These are phyloP conservation scores for Drosophila rufa DNA, from an alignment of 1,140 invertebrate species.

Conservation along the genomic window DNA sequence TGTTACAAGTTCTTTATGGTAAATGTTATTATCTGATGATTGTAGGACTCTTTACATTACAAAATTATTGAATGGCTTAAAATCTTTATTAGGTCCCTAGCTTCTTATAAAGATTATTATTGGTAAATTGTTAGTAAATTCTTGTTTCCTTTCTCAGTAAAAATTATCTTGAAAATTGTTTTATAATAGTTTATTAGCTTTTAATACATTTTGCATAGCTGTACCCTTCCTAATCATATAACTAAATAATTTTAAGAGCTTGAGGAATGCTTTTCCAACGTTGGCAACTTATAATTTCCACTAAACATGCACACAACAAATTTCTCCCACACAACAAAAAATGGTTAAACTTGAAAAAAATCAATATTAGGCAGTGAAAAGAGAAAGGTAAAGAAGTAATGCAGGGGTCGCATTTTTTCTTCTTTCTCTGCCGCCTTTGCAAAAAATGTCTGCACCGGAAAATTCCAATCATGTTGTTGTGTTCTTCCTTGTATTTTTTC, in stretches of 20 bases:
- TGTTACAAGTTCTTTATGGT: conserved; percentile 4
- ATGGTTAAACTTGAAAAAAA: conserved; percentile 53
- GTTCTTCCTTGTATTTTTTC: conserved; percentile 3
- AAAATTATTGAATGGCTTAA: not conserved
- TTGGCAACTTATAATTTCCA: conserved; percentile 16
- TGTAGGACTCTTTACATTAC: not conserved
- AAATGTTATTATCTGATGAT: not conserved
- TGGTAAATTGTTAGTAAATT: too few species aligned
- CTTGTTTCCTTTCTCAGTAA: too few species aligned
- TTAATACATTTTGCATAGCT: not conserved
- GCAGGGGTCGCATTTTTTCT: conserved; percentile 46
- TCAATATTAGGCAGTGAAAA: conserved; percentile 58
- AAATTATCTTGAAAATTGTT: too few species aligned
- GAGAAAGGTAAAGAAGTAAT: conserved; percentile 49
- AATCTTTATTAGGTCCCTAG: not conserved
- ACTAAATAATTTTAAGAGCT: conserved; percentile 1
- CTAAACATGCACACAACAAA: conserved; percentile 45
- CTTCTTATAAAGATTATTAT: not conserved
- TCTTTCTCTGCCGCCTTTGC: conserved; percentile 46
- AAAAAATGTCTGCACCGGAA: conserved; percentile 80
- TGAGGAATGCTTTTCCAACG: not conserved
- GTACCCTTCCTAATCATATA: not conserved
- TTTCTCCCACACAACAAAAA: conserved; percentile 37
- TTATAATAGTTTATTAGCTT: too few species aligned
- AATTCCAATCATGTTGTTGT: conserved; percentile 81